Base-by-base conservation (phyloP, 2,888 invertebrate genomes). In the Agrochola lychnidis region DNA sequence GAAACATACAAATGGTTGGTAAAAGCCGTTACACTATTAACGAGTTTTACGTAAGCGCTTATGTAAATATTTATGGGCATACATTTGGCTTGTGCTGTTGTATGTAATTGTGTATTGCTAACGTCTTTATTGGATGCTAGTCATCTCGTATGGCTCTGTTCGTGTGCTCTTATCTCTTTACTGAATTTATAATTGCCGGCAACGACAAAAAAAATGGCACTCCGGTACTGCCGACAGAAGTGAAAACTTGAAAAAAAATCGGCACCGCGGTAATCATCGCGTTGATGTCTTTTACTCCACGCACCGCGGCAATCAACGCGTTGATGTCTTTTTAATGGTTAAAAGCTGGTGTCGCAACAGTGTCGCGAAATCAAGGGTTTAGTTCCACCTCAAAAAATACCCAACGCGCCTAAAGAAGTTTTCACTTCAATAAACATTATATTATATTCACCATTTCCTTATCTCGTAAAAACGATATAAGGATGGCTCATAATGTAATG, bases 61-160 rank as follows among this genome's bases (percentile, higher is more conserved):
- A 72, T 76, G 76, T 79, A 77, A 79, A 73, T 79, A 78, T 82
- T 83, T 84, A 77, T 85, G 73, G 61, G 12, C 30, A 73, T 53
- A 59, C 72, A 78, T 82, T 82, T 85, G 57, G 78, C 78, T 64
- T 70, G 19, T 57, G 69, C 76, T 76, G 72, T 75, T 72, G 61
- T 62, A 56, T 67, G n/a, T 57, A 67, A 40, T 75, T 53, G 36
- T 81, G 56, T 81, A 63, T 63, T 57, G 59, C 51, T 63, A 74
- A 79, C 63, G 40, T 79, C 84, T 79, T 69, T 66, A 74, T 71
- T 64, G 14, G 19, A 63, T 19, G 63, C 56, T 51, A 63, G 62
- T 62, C 36, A 25, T 76, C 10, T 45, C n/a, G 22, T 42, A 67
- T 62, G 25, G 22, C 40, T 81, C 10, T 40, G 36, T 53, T 79